Conservation (phyloP, 1,140 invertebrate species). For the Uloborus diversus region DNA sequence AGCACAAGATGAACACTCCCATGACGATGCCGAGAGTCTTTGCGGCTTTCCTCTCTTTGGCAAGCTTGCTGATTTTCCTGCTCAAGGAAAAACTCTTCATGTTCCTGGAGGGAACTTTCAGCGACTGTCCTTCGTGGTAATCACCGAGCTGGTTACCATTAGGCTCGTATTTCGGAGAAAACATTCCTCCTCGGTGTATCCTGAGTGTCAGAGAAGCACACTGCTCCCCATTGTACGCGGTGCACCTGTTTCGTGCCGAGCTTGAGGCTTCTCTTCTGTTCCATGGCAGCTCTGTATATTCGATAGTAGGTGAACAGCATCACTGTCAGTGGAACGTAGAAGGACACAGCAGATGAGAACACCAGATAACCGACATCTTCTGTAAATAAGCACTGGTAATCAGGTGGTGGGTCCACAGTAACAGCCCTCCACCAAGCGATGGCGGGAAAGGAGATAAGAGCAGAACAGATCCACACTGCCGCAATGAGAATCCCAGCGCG, state of each 20-base stretch:
- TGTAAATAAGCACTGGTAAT: slow-evolving; percentile 83
- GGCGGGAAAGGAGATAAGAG: slow-evolving; percentile 94
- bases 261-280: slow-evolving; percentile 90
- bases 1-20: slow-evolving; percentile 57
- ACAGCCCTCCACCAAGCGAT: slow-evolving; percentile 93
- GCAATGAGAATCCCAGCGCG: slow-evolving; percentile 84
- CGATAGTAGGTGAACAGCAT: slow-evolving; percentile 98
- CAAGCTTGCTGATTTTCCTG: slow-evolving; percentile 85
- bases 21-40: slow-evolving; percentile 70
- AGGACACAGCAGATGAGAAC: slow-evolving; percentile 96
- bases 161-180: slow-evolving; percentile 31
- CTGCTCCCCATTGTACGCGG: slow-evolving; percentile 29
- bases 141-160: slow-evolving; percentile 14
- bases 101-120: slow-evolving; percentile 18
- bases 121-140: slow-evolving; percentile 8
- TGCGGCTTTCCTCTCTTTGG: slow-evolving; percentile 70
- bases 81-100: slow-evolving; percentile 78
- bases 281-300: slow-evolving; percentile 93
- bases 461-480: slow-evolving; percentile 91
- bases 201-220: slow-evolving; percentile 72
- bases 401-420: slow-evolving; percentile 44
- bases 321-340: slow-evolving; percentile 95
- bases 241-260: slow-evolving; percentile 72
- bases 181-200: slow-evolving; percentile 83
- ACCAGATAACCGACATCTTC: slow-evolving; percentile 90